phyloP scores from a whole-genome alignment of 1,140 invertebrate genomes.

The Papilio aristodemus region DNA sequence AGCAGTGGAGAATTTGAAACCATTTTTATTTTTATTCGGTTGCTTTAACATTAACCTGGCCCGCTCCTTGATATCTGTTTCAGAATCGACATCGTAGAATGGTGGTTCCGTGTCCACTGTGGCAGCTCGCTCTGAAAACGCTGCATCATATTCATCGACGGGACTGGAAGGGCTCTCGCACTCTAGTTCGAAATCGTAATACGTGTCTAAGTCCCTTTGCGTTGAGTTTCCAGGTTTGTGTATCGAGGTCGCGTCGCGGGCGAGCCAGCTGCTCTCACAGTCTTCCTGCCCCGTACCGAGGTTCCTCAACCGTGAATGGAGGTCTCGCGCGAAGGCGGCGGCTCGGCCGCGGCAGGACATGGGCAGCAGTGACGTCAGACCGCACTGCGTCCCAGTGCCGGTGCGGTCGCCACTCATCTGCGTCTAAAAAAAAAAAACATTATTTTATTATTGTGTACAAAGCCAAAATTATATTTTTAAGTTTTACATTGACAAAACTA shows the following conservation, averaged over 20 bases:
- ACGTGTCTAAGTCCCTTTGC: conserved; percentile 79
- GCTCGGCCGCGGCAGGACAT: conserved; percentile 89
- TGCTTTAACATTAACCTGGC: conserved; percentile 58
- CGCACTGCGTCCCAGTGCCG: conserved; percentile 71
- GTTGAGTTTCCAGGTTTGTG: conserved; percentile 69
- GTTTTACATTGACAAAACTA: neutral
- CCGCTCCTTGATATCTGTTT: conserved; percentile 61
- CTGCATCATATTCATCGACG: conserved; percentile 81
- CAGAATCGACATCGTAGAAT: conserved; percentile 73
- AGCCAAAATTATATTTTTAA: no score
- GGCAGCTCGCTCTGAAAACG: conserved; percentile 68
- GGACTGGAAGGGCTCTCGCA: conserved; percentile 85
- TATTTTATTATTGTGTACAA: conserved; percentile 21
- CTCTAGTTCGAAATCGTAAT: conserved; percentile 82
- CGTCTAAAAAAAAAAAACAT: conserved; percentile 66
- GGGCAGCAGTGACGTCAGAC: conserved; percentile 76
- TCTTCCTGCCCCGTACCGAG: conserved; percentile 81
- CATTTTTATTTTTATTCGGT: conserved; percentile 65
- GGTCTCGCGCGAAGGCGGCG: conserved; percentile 88
- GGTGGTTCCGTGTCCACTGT: conserved; percentile 76
- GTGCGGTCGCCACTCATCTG: conserved; percentile 77
- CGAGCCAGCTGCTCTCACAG: conserved; percentile 77
- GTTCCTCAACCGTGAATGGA: conserved; percentile 86
- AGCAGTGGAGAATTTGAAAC: conserved; percentile 68
- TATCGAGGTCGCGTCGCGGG: conserved; percentile 51